These are phyloP conservation scores for Aphis gossypii DNA, from an alignment of 1,140 invertebrate genomes.

Conservation along the genomic window DNA sequence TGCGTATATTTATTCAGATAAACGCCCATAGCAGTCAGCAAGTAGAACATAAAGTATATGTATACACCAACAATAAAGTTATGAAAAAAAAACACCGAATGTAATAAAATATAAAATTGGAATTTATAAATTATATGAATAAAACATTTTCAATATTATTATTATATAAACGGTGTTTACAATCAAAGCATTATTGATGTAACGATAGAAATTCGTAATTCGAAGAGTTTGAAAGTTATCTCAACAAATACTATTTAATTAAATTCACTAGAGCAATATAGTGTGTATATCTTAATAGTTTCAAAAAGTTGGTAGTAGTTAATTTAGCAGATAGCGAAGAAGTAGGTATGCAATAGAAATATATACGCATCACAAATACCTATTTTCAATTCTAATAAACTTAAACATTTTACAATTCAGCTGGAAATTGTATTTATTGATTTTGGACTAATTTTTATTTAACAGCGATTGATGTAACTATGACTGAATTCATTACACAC, in stretches of 20 bases:
- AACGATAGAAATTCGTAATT: not conserved
- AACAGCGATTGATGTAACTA: not conserved
- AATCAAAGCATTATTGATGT: not conserved
- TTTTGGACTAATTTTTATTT: not conserved
- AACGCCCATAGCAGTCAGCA: not conserved
- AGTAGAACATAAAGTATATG: not conserved
- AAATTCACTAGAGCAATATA: constrained; percentile 1
- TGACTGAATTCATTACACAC: not conserved
- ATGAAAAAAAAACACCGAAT: not conserved
- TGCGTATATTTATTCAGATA: not conserved
- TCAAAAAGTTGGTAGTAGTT: not conserved
- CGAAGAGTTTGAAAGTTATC: not conserved
- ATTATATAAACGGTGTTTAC: not conserved
- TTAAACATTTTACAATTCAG: not conserved
- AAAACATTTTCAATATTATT: constrained; percentile 1
- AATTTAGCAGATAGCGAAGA: not conserved
- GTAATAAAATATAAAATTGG: not conserved
- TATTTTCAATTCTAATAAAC: not conserved
- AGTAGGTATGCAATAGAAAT: not conserved
- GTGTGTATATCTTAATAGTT: not conserved
- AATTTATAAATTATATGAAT: not conserved
- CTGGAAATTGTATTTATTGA: constrained; percentile 11
- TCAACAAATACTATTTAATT: constrained; percentile 11
- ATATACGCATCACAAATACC: not conserved
- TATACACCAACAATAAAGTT: not conserved